Base-by-base conservation (phyloP, 2,888 invertebrate genomes). In the Tenthredo mesomela region DNA sequence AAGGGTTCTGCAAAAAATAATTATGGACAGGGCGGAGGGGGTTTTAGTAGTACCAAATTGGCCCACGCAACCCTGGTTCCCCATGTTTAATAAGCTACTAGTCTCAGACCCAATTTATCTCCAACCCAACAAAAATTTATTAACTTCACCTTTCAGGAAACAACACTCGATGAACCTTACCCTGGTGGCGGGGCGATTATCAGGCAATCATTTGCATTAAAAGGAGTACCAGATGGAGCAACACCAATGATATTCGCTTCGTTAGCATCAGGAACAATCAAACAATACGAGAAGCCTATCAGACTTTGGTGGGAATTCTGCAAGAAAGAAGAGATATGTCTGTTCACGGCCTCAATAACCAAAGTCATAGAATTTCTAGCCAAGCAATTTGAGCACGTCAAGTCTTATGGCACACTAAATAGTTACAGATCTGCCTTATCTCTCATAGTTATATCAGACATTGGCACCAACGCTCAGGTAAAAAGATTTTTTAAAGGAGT, bases 41-140 rank as follows among this genome's bases (percentile, higher is more conserved):
- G 89, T 92, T 21, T 75, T 92, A 15, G 88, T 92, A 2, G 89
- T 91, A 12, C 92, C 89, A n/a, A 54, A 87, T 29, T 92, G 89
- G 91, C 86, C 86, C 33, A 85, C 87, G 0, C 91, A 91, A 84
- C 88, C 90, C 1, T 90, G 89, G 90, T 90, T 80, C 65, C 90
- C 90, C 6, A n/a, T 88, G n/a, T 89, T 89, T 21, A 58, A 84
- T 12, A 65, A 15, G 0, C 47, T 54, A 1, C 71, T 70, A 29
- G 29, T 67, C 29, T 29, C 65, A 25, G 37, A 82, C 33, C 84
- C 84, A 2, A 67, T 87, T 40, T 29, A 75, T 25, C 83, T 86
- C 15, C 37, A 37, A 10, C 86, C 86, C 18, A 77, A 15, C 77
- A 29, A 71, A 50, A 65, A 86, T 37, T 83, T 88, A 65, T 43